Percentiles rank a stretch among this genome's conserved stretches.
These are phyloP conservation scores for Cricetomys ansorgei DNA, from an alignment of 2,113 vertebrate genomes.

Conservation along the genomic window DNA sequence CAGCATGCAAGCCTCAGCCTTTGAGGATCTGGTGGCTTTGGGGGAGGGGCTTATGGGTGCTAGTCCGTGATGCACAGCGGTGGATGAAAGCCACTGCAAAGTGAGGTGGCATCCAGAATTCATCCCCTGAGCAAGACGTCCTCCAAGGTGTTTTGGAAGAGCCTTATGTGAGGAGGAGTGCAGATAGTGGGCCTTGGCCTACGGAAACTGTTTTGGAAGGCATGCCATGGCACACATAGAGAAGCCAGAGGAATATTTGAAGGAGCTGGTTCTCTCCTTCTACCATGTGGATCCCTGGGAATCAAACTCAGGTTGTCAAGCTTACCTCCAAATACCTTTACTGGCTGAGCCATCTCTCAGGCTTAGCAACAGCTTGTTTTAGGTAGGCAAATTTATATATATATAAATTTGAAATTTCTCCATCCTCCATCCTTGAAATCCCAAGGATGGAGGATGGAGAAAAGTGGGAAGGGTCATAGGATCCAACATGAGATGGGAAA, in stretches of 20 bases:
- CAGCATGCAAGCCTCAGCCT: background rate
- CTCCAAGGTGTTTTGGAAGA: background rate
- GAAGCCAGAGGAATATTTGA: background rate
- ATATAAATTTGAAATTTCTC: too few relatives aligned
- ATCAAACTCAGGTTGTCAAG: background rate
- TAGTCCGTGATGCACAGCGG: accelerated
- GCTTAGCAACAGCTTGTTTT: background rate
- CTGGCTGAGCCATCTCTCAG: background rate
- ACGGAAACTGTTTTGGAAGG: background rate
- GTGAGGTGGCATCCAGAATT: background rate
- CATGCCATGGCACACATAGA: too few relatives aligned
- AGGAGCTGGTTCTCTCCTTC: background rate
- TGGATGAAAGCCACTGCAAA: background rate
- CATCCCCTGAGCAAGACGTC: background rate
- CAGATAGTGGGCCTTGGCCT: background rate
- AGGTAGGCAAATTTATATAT: background rate
- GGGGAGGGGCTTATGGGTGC: background rate
- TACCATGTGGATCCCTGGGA: background rate
- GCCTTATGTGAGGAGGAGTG: background rate
- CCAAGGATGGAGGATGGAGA: background rate
- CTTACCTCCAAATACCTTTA: background rate
- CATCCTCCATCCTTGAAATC: too few relatives aligned
- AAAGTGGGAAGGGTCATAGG: background rate
- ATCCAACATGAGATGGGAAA: background rate
- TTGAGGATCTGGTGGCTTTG: accelerated